Percentiles rank a stretch among this genome's conserved stretches.
phyloP scores from a whole-genome alignment of 1,140 invertebrate species.

The Drosophila orena region DNA sequence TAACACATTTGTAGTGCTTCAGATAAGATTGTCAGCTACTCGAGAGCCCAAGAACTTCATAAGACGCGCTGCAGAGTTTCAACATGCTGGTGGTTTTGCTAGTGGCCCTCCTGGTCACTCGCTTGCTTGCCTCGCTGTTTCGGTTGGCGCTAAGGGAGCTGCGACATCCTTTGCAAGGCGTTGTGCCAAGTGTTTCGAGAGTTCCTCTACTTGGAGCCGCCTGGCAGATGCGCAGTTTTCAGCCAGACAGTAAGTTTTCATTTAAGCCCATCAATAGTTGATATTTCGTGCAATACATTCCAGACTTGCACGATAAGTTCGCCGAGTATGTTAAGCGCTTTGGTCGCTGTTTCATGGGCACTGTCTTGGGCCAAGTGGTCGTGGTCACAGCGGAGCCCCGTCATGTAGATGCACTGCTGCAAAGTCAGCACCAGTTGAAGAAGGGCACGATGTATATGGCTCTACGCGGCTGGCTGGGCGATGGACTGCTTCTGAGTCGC shows the following conservation, averaged over 20 bases:
- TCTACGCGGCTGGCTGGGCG: conserved; percentile 87
- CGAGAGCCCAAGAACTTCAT: background rate
- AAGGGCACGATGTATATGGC: conserved; percentile 80
- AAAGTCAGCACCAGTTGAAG: conserved; percentile 63
- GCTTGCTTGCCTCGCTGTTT: conserved; percentile 17
- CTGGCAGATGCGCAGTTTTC: conserved; percentile 67
- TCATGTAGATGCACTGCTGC: conserved; percentile 60
- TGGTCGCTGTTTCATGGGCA: conserved; percentile 87
- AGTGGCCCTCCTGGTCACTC: conserved; percentile 5
- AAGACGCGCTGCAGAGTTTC: background rate
- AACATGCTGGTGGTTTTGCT: conserved; percentile 31
- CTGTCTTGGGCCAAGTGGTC: conserved; percentile 85
- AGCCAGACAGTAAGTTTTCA: conserved; percentile 68
- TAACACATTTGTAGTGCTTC: background rate
- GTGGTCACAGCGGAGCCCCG: conserved; percentile 84
- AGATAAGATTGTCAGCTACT: conserved; percentile 15
- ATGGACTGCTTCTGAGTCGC: conserved; percentile 88
- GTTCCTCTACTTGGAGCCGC: conserved; percentile 60
- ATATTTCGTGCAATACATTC: background rate
- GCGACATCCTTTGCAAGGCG: conserved; percentile 28
- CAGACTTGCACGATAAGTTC: conserved; percentile 72
- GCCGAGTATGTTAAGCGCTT: conserved; percentile 59
- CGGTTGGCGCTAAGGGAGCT: conserved; percentile 54
- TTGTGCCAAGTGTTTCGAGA: conserved; percentile 62
- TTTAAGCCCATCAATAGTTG: background rate